Base-by-base conservation (phyloP, 2,797 vertebrate genomes). In the Sciurus vulgaris region DNA sequence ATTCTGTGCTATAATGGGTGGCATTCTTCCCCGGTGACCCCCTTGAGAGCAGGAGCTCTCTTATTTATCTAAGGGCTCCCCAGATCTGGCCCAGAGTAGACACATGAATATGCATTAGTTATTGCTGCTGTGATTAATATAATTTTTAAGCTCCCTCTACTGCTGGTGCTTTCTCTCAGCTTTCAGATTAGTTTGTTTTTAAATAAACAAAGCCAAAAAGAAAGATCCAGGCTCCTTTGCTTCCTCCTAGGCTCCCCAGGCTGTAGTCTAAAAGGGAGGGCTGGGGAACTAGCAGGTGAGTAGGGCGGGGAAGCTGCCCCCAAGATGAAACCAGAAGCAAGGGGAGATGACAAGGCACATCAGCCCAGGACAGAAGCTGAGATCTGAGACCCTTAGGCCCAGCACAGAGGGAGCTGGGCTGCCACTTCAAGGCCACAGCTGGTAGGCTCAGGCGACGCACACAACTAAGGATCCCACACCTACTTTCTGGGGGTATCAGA, bases 161-260 rank as follows among this genome's bases (percentile, higher is more conserved):
- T 54, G 35, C 72, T 51, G 49, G 17, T n/a, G n/a, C 72, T 77
- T 88, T 78, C 73, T 49, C 49, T 73, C 67, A 63, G 91, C 38
- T 51, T 78, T 44, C 20, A 10, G 47, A 44, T 81, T 91, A 56
- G 74, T 90, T 92, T 89, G 72, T 81, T 87, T 85, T 94, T 92
- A 70, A 70, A 96, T 83, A 96, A 90, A 93, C 78, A 86, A 94
- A 93, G 63, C 72, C 89, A 67, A 90, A 96, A 86, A 49, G 67
- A 87, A 81, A 77, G 84, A 92, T n/a, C 89, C 67, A 77, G 65
- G 78, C 30, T 20, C 74, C 77, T 73, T 59, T 38, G 73, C 74
- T 56, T 61, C n/a, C 61, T 94, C 65, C 41, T 22, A 18, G 3
- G 51, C 14, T 89, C 72, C 86, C 38, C 1, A 0, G 6, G 38